Percentiles rank a stretch among this genome's conserved stretches.
phyloP scores from a whole-genome alignment of 2,888 invertebrate genomes.

The Agriopis marginaria region DNA sequence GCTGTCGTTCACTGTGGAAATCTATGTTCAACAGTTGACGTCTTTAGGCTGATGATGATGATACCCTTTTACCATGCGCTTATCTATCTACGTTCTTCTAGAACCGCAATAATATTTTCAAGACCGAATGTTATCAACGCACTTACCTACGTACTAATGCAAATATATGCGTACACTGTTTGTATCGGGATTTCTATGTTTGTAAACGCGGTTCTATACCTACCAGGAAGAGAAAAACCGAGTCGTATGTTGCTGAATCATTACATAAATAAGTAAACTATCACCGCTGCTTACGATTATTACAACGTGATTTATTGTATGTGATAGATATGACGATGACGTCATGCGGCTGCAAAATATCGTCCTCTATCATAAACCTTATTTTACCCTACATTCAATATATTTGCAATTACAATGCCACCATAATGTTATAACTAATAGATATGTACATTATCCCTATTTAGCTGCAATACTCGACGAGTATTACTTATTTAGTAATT shows the following conservation, averaged over 20 bases:
- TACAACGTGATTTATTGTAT: background rate
- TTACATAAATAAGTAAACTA: slow-evolving; percentile 10
- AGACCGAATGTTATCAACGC: slow-evolving; percentile 21
- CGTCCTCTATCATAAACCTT: background rate
- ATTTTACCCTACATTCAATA: background rate
- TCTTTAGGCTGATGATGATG: too few species aligned
- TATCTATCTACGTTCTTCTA: background rate
- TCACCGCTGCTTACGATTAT: background rate
- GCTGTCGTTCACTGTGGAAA: too few species aligned
- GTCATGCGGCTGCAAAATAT: background rate
- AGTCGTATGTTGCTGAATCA: slow-evolving; percentile 13
- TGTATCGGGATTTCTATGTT: slow-evolving; percentile 25
- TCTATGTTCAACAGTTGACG: too few species aligned
- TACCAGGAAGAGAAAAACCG: slow-evolving; percentile 16
- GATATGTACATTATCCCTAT: too few species aligned
- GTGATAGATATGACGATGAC: too few species aligned
- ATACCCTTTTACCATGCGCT: too few species aligned
- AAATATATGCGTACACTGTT: slow-evolving; percentile 43
- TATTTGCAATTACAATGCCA: background rate
- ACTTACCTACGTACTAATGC: slow-evolving; percentile 10
- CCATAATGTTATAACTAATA: too few species aligned
- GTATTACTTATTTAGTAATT: too few species aligned
- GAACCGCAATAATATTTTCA: background rate
- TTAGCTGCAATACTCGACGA: too few species aligned
- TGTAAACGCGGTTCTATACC: slow-evolving; percentile 18